phyloP scores from a whole-genome alignment of 2,888 invertebrate genomes.

The Drosophila putrida region DNA sequence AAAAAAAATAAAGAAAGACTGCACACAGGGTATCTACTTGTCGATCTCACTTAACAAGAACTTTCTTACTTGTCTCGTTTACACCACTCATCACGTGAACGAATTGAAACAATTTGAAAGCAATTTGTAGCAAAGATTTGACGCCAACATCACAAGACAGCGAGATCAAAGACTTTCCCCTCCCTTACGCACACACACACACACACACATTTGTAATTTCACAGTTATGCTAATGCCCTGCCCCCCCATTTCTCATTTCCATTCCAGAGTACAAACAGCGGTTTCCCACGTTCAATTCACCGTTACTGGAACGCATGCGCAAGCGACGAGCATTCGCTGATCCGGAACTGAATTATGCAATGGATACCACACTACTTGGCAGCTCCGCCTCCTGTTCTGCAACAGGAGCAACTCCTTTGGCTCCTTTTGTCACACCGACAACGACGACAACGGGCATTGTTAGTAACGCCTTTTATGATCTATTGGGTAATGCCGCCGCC shows the following conservation, averaged over 20 bases:
- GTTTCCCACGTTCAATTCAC: conserved; percentile 83
- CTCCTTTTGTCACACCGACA: conserved; percentile 46
- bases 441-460: conserved; percentile 24
- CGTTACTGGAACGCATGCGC: conserved; percentile 84
- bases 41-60: neutral
- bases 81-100: conserved; percentile 32
- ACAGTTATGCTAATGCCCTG: conserved; percentile 32
- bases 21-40: neutral
- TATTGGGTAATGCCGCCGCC: conserved; percentile 51
- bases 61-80: neutral
- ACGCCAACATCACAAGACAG: conserved; percentile 20
- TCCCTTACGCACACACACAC: too few species aligned
- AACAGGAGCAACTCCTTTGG: conserved; percentile 47
- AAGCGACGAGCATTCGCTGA: conserved; percentile 86
- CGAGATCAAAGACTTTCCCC: conserved; percentile 49
- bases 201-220: conserved; percentile 29
- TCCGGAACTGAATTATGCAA: conserved; percentile 85
- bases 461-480: conserved; percentile 45
- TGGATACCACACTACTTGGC: conserved; percentile 77
- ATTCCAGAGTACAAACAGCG: conserved; percentile 82
- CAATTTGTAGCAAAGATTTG: conserved; percentile 55
- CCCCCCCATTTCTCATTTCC: neutral
- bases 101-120: conserved; percentile 58
- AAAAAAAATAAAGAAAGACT: too few species aligned
- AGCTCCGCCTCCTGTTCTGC: conserved; percentile 47